Evolutionary conservation across 2,797 vertebrate genomes (phyloP).

Genomic region (Strix occidentalis): DNA sequence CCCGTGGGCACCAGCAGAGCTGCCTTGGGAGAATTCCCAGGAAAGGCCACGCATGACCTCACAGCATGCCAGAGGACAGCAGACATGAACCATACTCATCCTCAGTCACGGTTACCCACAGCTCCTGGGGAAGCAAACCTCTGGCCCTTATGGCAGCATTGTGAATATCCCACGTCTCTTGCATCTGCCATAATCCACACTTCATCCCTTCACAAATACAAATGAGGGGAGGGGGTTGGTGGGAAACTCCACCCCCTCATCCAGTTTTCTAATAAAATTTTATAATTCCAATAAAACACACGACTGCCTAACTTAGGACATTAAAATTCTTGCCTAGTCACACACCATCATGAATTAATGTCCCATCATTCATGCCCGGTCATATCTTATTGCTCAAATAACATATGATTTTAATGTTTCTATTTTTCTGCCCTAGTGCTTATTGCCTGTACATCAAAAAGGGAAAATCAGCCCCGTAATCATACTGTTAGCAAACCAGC

Average conservation of each 20-base stretch:
- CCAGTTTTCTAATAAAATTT: constrained; percentile 49
- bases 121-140: neutral
- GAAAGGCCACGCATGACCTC: fast-evolving
- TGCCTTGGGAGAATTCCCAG: fast-evolving
- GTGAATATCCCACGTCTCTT: neutral
- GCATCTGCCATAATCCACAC: fast-evolving
- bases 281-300: constrained; percentile 64
- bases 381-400: constrained; percentile 50
- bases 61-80: fast-evolving
- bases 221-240: neutral
- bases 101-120: neutral
- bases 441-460: neutral
- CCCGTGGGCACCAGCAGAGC: neutral
- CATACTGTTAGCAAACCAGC: neutral
- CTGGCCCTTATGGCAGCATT: neutral
- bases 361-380: constrained; percentile 37
- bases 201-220: neutral
- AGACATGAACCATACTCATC: fast-evolving
- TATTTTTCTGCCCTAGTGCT: constrained; percentile 10
- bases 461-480: neutral
- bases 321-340: constrained; percentile 58
- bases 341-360: constrained; percentile 55
- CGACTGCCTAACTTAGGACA: neutral
- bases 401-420: constrained; percentile 41
- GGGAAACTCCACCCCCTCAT: neutral